phyloP scores from a whole-genome alignment of 2,888 invertebrate species.

The Torymus texanus region DNA sequence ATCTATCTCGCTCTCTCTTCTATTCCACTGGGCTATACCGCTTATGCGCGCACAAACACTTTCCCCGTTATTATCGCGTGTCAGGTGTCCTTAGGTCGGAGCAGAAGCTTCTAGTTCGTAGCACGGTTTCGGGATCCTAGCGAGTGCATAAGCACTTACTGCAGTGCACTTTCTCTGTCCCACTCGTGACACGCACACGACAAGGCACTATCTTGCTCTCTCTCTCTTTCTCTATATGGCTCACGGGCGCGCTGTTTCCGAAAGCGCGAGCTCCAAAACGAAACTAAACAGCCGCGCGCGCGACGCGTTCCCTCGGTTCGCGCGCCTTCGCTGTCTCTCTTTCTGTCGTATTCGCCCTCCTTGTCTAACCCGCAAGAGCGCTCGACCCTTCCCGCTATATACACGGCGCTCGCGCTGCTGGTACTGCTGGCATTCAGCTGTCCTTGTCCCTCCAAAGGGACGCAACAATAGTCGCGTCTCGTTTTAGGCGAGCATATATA shows the following conservation, averaged over 20 bases:
- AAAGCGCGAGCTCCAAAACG: conserved; percentile 49
- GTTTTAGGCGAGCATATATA: neutral
- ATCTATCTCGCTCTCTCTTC: neutral
- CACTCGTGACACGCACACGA: no score
- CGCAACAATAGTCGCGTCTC: conserved; percentile 23
- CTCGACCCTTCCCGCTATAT: no score
- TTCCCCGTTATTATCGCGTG: no score
- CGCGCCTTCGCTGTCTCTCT: conserved; percentile 32
- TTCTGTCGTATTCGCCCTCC: conserved; percentile 12
- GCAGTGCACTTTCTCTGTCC: no score
- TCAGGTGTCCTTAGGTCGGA: no score
- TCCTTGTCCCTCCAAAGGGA: conserved; percentile 40
- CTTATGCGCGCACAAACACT: neutral
- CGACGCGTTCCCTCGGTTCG: conserved; percentile 17
- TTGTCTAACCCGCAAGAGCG: neutral
- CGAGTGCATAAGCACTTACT: no score
- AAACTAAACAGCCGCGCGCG: conserved; percentile 49
- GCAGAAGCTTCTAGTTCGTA: no score
- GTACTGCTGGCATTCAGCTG: no score
- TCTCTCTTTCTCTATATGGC: no score
- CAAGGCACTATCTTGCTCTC: neutral
- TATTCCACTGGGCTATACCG: neutral
- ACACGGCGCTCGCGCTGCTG: no score
- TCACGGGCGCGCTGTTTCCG: conserved; percentile 49
- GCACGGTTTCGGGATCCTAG: no score